Evolutionary conservation across 2,888 invertebrate species (phyloP).

Genomic region (Volucella zonaria): DNA sequence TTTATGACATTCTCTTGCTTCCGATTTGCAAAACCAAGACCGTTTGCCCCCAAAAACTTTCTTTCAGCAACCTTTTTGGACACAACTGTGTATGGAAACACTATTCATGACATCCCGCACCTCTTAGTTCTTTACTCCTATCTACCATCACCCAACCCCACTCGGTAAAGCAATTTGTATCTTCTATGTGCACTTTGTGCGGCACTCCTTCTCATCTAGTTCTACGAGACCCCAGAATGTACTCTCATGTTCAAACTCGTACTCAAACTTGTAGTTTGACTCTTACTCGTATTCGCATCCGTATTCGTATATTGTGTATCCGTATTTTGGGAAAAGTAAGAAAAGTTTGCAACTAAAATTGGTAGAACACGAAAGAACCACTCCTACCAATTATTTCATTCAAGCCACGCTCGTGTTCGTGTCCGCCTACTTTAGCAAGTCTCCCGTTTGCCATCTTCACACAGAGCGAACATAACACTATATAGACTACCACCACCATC

Average conservation of each 20-base stretch:
- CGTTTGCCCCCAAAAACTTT: constrained; percentile 47
- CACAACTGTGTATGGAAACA: constrained; percentile 15
- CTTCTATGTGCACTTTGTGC: constrained; percentile 21
- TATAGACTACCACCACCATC: not conserved
- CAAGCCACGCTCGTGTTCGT: constrained; percentile 66
- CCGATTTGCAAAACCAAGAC: constrained; percentile 64
- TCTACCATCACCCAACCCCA: constrained; percentile 23
- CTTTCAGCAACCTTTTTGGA: constrained; percentile 50
- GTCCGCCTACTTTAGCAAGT: constrained; percentile 64
- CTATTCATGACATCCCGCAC: too few relatives aligned
- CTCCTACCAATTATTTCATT: constrained; percentile 73
- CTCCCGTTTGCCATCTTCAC: constrained; percentile 6
- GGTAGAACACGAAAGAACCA: constrained; percentile 67
- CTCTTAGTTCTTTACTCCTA: constrained; percentile 14
- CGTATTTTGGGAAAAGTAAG: constrained; percentile 17
- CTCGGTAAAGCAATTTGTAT: constrained; percentile 30
- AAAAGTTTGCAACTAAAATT: constrained; percentile 54
- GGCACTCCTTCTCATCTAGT: constrained; percentile 37
- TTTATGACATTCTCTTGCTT: constrained; percentile 68
- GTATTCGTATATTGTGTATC: not conserved
- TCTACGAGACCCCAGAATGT: constrained; percentile 17
- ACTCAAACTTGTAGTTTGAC: constrained; percentile 12
- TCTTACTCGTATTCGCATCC: too few relatives aligned
- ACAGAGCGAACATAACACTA: constrained; percentile 10
- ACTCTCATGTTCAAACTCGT: not conserved